Evolutionary conservation across 2,113 vertebrate genomes (phyloP).

Genomic region (Phoxinus phoxinus): DNA sequence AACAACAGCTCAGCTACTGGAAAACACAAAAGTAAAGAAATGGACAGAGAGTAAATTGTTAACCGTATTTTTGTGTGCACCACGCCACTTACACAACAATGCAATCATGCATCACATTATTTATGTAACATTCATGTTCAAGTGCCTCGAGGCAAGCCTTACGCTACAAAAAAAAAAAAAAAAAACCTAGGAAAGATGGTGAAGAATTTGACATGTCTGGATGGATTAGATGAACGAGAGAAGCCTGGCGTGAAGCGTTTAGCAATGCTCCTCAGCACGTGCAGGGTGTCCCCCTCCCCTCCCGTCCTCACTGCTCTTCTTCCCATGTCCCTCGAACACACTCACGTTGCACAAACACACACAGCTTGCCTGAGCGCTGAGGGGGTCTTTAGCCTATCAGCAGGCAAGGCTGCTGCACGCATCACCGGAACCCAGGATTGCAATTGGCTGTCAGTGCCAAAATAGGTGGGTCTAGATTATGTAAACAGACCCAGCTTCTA

Average conservation of each 20-base stretch:
- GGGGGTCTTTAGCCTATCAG: constrained; percentile 55
- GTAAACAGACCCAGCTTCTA: constrained; percentile 67
- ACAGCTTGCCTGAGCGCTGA: constrained; percentile 49
- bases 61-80: not conserved
- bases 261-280: constrained; percentile 54
- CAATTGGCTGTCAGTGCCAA: constrained; percentile 53
- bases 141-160: not conserved
- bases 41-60: not conserved
- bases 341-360: constrained; percentile 66
- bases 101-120: not conserved
- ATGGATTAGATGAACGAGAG: constrained; percentile 39
- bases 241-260: constrained; percentile 34
- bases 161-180: not conserved
- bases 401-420: constrained; percentile 29
- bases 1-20: not conserved
- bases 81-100: not conserved
- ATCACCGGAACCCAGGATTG: constrained; percentile 43
- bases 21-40: not conserved
- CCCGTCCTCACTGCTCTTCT: constrained; percentile 5
- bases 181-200: not conserved
- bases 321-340: constrained; percentile 56
- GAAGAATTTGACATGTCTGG: not conserved
- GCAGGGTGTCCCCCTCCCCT: constrained; percentile 40
- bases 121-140: not conserved
- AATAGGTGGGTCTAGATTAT: constrained; percentile 61